phyloP scores from a whole-genome alignment of 1,140 invertebrate species.

The Gryllus bimaculatus region DNA sequence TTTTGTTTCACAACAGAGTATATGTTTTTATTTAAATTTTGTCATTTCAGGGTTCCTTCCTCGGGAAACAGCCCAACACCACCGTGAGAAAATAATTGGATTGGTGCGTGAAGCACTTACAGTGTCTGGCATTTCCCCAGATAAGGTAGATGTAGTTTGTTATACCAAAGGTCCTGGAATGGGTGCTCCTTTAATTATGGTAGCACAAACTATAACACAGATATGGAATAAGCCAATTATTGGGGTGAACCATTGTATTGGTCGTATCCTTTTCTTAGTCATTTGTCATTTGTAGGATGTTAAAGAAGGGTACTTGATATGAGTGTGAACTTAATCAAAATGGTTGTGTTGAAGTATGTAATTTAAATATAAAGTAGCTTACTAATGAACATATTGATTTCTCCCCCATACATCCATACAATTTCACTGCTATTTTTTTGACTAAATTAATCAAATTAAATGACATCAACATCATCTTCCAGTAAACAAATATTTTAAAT shows the following conservation, averaged over 20 bases:
- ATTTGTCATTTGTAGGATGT: too few species aligned
- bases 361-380: too few species aligned
- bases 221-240: conserved; percentile 94
- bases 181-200: conserved; percentile 83
- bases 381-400: too few species aligned
- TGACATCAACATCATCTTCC: too few species aligned
- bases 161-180: conserved; percentile 99
- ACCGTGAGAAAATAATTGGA: conserved; percentile 67
- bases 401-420: too few species aligned
- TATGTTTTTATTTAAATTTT: neutral
- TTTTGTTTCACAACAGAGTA: too few species aligned
- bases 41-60: conserved; percentile 76
- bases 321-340: too few species aligned
- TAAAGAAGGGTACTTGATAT: too few species aligned
- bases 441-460: too few species aligned
- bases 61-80: conserved; percentile 91
- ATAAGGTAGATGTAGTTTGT: conserved; percentile 86
- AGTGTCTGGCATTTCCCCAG: conserved; percentile 59
- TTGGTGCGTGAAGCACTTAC: conserved; percentile 73
- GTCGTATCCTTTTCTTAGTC: conserved; percentile 60
- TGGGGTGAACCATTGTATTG: conserved; percentile 97
- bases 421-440: too few species aligned
- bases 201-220: conserved; percentile 85
- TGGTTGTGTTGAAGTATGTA: too few species aligned
- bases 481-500: too few species aligned